Percentiles rank a stretch among this genome's conserved stretches.
Conservation (phyloP, 1,140 invertebrate species). For the Drosophila bocki region DNA sequence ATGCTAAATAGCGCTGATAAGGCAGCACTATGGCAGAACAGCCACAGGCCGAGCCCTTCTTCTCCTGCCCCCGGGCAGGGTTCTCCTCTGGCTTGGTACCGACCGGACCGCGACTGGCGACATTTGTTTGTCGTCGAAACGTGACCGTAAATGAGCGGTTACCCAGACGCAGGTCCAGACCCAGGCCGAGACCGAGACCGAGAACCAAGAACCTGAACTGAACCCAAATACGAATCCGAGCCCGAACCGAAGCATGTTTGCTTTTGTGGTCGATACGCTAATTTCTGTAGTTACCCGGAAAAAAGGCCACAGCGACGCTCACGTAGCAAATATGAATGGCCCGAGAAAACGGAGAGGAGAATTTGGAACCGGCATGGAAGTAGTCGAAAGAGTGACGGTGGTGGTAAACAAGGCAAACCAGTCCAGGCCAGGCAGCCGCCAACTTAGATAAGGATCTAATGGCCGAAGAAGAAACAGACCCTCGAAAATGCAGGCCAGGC, state of each 20-base stretch:
- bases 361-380: slow-evolving; percentile 1
- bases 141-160: slow-evolving; percentile 58
- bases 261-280: slow-evolving; percentile 82
- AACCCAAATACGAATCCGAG: slow-evolving; percentile 9
- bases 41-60: slow-evolving; percentile 17
- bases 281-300: slow-evolving; percentile 77
- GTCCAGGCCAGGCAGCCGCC: slow-evolving; percentile 42
- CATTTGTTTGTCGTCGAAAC: slow-evolving; percentile 47
- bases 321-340: slow-evolving; percentile 79
- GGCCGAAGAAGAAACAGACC: slow-evolving; percentile 49
- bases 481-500: slow-evolving; percentile 32
- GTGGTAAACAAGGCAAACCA: slow-evolving; percentile 66
- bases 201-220: slow-evolving; percentile 25
- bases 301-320: slow-evolving; percentile 60
- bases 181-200: slow-evolving; percentile 9
- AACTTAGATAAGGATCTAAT: slow-evolving; percentile 80
- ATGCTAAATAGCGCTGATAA: slow-evolving; percentile 52
- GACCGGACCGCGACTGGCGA: slow-evolving; percentile 1
- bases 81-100: background rate
- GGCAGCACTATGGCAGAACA: slow-evolving; percentile 4
- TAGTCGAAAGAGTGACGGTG: slow-evolving; percentile 20
- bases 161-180: slow-evolving; percentile 40
- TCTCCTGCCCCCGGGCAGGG: background rate
- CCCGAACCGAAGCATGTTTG: slow-evolving; percentile 60
- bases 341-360: slow-evolving; percentile 12